Conservation (phyloP, 2,113 vertebrate species). For the Garra rufa region DNA sequence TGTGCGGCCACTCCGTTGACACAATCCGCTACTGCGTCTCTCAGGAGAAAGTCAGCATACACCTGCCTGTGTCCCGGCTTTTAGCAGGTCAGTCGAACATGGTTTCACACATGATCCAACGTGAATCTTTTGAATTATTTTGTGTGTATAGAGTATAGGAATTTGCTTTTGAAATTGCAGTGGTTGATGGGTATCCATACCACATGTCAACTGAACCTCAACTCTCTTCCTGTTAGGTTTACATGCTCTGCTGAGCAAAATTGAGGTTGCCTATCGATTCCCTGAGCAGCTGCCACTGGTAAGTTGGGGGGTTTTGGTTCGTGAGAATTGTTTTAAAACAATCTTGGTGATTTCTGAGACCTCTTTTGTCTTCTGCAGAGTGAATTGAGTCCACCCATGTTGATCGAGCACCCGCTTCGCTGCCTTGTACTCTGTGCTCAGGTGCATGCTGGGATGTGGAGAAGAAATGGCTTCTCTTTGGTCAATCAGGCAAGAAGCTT, state of each 20-base stretch:
- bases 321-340: neutral
- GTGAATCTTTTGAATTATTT: too few relatives aligned
- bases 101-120: too few relatives aligned
- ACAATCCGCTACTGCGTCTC: conserved; percentile 96
- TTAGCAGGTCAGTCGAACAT: conserved; percentile 85
- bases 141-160: too few relatives aligned
- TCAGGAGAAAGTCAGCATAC: conserved; percentile 97
- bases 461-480: conserved; percentile 95
- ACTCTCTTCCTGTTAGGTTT: conserved; percentile 78
- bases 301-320: conserved; percentile 62
- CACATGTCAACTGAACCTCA: neutral
- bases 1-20: conserved; percentile 93
- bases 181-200: neutral
- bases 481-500: conserved; percentile 89
- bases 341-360: neutral
- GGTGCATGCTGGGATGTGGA: conserved; percentile 99
- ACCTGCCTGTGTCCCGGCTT: conserved; percentile 93
- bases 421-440: conserved; percentile 96
- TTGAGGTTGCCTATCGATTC: conserved; percentile 89
- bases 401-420: conserved; percentile 94
- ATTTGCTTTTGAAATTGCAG: too few relatives aligned
- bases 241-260: conserved; percentile 93
- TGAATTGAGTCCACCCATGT: conserved; percentile 93
- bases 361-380: conserved; percentile 75
- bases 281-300: conserved; percentile 96